Evolutionary conservation across 2,888 invertebrate species (phyloP), one percentile per base, ranked within the genome.

Genomic region (Trileptium ribeirensis): DNA sequence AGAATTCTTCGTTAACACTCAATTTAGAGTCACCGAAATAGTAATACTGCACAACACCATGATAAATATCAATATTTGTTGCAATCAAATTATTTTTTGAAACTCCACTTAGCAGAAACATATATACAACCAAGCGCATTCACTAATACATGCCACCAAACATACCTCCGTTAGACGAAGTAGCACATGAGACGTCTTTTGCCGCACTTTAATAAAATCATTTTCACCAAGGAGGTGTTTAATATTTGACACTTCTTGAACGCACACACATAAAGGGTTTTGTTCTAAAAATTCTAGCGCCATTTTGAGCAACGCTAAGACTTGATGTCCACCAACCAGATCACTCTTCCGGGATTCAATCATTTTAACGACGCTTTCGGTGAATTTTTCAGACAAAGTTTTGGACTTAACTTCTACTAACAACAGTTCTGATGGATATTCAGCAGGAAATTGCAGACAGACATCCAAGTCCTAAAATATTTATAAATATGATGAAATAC

Each of bases 321-420:
- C 89, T 91, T 92, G 88, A 19, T 84, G 86, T 81, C 38, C 19
- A 64, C 92, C 92, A 33, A 92, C 82, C 81, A 90, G 87, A 84
- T 91, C 91, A 87, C 92, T 91, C 78, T 91, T 88, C 88, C 92
- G 92, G 86, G 91, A 90, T 86, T 93, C 92, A 89, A 92, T 91
- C 84, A 92, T 88, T 87, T 91, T 90, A 0, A 92, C 91, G 67
- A 94, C 87, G 80, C 92, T 91, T 81, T 91, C 90, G 8, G 93
- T 89, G 81, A 93, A 89, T 86, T 92, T 92, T 0, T 91, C 91
- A 0, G 92, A 92, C 34, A 93, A 88, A 0, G 92, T 92, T 89
- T 92, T 93, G 86, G 93, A 93, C 87, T 93, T 93, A 3, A 93
- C 88, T 88, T 94, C 93, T 24, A 93, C 89, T 37, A 93, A 88